phyloP scores from a whole-genome alignment of 2,888 invertebrate genomes.

The Netelia inedita region DNA sequence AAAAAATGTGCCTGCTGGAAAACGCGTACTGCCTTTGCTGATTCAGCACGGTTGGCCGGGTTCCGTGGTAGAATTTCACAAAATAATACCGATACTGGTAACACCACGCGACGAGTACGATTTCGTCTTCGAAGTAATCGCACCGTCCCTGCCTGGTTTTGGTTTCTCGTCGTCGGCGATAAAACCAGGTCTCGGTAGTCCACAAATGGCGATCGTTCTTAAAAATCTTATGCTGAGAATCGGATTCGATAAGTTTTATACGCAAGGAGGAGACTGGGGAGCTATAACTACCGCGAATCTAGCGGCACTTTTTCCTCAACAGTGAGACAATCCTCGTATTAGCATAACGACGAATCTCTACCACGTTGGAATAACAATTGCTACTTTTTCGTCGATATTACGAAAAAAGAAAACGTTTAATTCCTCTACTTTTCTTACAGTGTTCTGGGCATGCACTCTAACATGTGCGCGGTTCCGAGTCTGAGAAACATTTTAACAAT shows the following conservation, averaged over 20 bases:
- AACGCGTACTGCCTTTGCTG: constrained; percentile 88
- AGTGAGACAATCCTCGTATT: constrained; percentile 75
- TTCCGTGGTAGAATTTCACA: constrained; percentile 93
- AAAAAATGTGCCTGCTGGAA: constrained; percentile 72
- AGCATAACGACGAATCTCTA: too few species aligned
- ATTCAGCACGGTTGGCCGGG: constrained; percentile 97
- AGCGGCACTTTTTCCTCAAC: constrained; percentile 88
- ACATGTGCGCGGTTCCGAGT: constrained; percentile 82
- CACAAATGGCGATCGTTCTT: constrained; percentile 87
- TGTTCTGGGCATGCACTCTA: constrained; percentile 86
- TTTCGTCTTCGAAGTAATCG: constrained; percentile 89
- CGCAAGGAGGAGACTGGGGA: constrained; percentile 95
- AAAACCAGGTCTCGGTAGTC: constrained; percentile 88
- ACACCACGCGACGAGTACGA: constrained; percentile 85
- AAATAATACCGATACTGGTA: constrained; percentile 90
- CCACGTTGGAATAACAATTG: too few species aligned
- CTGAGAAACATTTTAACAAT: constrained; percentile 71
- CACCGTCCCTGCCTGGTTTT: constrained; percentile 84
- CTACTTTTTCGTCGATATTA: background rate
- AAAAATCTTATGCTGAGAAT: constrained; percentile 90
- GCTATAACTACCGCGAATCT: constrained; percentile 88
- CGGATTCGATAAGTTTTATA: constrained; percentile 88
- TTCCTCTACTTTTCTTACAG: constrained; percentile 77
- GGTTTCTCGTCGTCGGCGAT: constrained; percentile 87
- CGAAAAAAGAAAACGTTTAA: background rate